Conservation (phyloP, 2,113 vertebrate species). For the Hystrix brachyura region DNA sequence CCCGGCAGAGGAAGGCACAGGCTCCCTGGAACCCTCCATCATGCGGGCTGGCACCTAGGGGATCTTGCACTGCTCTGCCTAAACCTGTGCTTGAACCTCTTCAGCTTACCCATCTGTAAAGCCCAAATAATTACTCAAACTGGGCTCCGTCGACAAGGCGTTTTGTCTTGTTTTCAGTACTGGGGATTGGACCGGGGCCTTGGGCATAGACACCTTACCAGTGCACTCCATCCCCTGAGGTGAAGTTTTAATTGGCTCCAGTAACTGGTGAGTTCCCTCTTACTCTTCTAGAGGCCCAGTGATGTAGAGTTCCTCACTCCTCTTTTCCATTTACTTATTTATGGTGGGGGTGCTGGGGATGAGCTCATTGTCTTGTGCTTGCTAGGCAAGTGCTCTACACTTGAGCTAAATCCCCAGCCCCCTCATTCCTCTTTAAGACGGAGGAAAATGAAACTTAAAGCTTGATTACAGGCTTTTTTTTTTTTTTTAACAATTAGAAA, state of each 20-base stretch:
- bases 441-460: neutral
- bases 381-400: too few relatives aligned
- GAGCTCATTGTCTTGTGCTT: too few relatives aligned
- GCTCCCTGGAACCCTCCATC: neutral
- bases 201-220: too few relatives aligned
- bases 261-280: neutral
- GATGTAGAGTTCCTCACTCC: neutral
- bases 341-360: too few relatives aligned
- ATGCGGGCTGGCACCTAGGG: neutral
- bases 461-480: neutral
- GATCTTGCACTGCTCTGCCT: neutral
- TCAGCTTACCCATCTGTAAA: neutral
- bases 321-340: neutral
- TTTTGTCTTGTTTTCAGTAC: neutral
- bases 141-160: neutral
- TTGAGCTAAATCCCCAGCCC: too few relatives aligned
- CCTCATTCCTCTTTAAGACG: neutral
- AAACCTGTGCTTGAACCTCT: too few relatives aligned
- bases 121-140: neutral
- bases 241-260: neutral
- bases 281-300: neutral
- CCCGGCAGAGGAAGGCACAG: neutral
- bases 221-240: neutral
- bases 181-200: neutral
- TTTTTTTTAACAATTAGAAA: conserved; percentile 9